These are phyloP conservation scores for Nicator chloris DNA, from an alignment of 2,113 vertebrate species.

Conservation along the genomic window DNA sequence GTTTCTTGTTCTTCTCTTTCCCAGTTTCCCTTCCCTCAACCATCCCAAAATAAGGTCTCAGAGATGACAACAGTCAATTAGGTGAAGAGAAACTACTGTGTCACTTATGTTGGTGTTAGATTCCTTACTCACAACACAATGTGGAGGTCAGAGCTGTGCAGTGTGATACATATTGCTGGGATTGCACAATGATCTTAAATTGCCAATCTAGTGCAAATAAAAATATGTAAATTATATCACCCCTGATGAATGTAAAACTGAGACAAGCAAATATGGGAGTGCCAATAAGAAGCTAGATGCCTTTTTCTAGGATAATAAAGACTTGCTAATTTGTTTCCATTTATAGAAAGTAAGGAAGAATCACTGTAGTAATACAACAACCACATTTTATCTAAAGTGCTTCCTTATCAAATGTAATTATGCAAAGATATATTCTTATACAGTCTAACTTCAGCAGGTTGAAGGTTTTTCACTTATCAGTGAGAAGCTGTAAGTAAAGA, in stretches of 20 bases:
- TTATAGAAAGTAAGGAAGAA: not conserved
- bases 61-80: not conserved
- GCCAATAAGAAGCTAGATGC: conserved; percentile 23
- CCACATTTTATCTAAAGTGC: not conserved
- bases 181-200: conserved; percentile 3
- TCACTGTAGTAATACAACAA: not conserved
- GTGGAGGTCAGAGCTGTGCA: conserved; percentile 21
- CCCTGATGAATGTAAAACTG: conserved; percentile 5
- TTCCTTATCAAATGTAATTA: not conserved
- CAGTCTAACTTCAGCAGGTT: not conserved
- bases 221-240: conserved; percentile 44
- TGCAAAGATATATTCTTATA: not conserved
- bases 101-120: not conserved
- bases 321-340: conserved; percentile 26
- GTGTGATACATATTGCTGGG: not conserved
- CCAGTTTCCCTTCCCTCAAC: not conserved
- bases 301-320: conserved; percentile 41
- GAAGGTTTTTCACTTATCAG: not conserved
- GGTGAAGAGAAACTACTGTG: not conserved
- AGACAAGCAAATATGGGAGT: conserved; percentile 21
- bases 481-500: not conserved
- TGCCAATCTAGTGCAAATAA: conserved; percentile 47
- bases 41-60: not conserved
- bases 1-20: not conserved
- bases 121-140: not conserved